Conservation (phyloP, 2,797 vertebrate genomes). For the Periparus ater region DNA sequence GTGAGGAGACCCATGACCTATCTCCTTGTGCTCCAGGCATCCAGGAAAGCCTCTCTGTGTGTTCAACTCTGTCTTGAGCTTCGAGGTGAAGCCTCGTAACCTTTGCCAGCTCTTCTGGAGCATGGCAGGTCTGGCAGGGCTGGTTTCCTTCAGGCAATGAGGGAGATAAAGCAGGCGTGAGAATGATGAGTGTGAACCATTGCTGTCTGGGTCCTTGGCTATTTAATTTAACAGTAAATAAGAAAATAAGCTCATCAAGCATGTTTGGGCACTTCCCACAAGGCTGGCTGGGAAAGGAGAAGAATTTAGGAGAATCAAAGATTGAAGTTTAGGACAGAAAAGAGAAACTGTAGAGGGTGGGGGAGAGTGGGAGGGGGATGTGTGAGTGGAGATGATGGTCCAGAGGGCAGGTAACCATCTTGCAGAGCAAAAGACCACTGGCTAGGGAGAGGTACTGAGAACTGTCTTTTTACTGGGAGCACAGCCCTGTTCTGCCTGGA, state of each 20-base stretch:
- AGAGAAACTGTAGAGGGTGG: not conserved
- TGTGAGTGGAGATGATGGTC: not conserved
- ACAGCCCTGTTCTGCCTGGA: not conserved
- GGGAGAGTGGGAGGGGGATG: not conserved
- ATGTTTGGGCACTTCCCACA: not conserved
- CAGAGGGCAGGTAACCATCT: not conserved
- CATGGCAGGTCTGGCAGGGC: accelerated
- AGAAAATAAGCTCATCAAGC: not conserved
- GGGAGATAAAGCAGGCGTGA: not conserved
- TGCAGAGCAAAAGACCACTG: not conserved
- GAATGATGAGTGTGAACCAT: not conserved
- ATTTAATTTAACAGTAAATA: not conserved
- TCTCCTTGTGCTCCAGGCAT: not conserved
- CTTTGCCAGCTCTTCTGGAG: not conserved
- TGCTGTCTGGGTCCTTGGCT: not conserved
- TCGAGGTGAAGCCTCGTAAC: accelerated
- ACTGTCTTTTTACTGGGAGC: not conserved
- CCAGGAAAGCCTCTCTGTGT: not conserved
- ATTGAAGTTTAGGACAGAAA: not conserved
- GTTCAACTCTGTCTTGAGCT: not conserved
- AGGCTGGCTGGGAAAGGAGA: not conserved
- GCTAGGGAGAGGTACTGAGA: not conserved
- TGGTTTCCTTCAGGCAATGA: not conserved
- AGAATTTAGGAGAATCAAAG: not conserved
- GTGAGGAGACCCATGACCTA: not conserved